These are phyloP conservation scores for Enteromius afrohamiltoni DNA, from an alignment of 2,797 vertebrate genomes.

Conservation along the genomic window DNA sequence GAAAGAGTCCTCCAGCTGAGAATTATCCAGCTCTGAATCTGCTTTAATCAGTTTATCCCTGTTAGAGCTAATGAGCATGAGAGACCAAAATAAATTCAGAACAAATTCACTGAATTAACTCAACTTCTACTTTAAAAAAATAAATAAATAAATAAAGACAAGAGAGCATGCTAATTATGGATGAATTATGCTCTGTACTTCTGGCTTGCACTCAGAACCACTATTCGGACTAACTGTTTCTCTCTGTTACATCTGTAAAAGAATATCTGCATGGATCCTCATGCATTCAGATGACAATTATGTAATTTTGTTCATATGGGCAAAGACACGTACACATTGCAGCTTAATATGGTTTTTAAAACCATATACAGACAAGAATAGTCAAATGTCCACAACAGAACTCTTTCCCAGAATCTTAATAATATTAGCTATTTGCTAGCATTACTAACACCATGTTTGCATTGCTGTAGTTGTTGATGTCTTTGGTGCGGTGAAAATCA, in stretches of 20 bases:
- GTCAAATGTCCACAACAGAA: no score
- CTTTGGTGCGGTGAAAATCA: background rate
- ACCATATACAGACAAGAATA: no score
- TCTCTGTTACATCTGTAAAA: background rate
- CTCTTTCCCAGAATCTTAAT: background rate
- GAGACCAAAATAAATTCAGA: conserved; percentile 31
- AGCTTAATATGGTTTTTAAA: background rate
- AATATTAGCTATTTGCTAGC: background rate
- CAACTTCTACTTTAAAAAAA: background rate
- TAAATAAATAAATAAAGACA: background rate
- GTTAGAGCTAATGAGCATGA: conserved; percentile 33
- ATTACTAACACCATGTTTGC: background rate
- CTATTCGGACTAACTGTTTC: background rate
- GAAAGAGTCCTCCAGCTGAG: conserved; percentile 37
- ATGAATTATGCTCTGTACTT: conserved; percentile 29
- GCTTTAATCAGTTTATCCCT: conserved; percentile 40
- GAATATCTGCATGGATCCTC: background rate
- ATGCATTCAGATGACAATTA: background rate
- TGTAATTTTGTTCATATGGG: background rate
- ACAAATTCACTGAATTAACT: conserved; percentile 14
- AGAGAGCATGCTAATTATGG: background rate
- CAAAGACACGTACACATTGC: no score
- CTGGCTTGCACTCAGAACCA: conserved; percentile 1
- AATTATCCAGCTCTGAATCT: conserved; percentile 33
- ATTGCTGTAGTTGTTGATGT: background rate